Percentiles rank a stretch among this genome's conserved stretches.
Conservation (phyloP, 1,140 invertebrate species). For the Lerema accius region DNA sequence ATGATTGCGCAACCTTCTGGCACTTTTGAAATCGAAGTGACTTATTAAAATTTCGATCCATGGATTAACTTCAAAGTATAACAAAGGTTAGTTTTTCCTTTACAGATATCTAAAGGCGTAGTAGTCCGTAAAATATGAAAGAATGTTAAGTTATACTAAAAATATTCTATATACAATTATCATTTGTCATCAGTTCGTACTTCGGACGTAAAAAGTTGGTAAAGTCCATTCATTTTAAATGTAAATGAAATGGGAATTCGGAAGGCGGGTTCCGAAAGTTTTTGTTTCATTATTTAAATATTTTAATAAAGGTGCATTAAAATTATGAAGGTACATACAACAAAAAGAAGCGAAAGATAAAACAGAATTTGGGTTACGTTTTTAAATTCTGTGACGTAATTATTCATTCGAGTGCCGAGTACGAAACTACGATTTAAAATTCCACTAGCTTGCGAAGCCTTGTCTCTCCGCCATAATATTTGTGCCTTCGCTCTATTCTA, state of each 20-base stretch:
- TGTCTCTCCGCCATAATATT: constrained; percentile 34
- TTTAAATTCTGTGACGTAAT: constrained; percentile 9
- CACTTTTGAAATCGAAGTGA: constrained; percentile 14
- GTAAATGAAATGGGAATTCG: constrained; percentile 50
- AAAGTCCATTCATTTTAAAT: constrained; percentile 59
- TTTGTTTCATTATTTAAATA: constrained; percentile 26
- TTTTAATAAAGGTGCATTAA: constrained; percentile 21
- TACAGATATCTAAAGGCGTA: background rate
- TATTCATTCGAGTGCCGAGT: constrained; percentile 11
- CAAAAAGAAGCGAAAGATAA: constrained; percentile 5
- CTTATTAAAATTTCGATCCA: constrained; percentile 20
- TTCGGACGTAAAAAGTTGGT: constrained; percentile 61
- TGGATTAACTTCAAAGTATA: constrained; percentile 6
- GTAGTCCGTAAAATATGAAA: too few species aligned
- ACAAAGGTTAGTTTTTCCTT: background rate
- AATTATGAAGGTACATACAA: constrained; percentile 10
- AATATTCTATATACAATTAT: constrained; percentile 47
- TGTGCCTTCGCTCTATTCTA: constrained; percentile 47
- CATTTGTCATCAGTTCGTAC: constrained; percentile 44
- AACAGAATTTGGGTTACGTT: background rate
- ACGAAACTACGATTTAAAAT: constrained; percentile 7
- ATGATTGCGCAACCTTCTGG: constrained; percentile 13
- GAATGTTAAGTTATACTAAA: constrained; percentile 4
- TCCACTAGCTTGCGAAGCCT: constrained; percentile 22
- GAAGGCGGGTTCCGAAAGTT: constrained; percentile 21